phyloP scores from a whole-genome alignment of 1,140 invertebrate genomes.

The Brachionus koreanus region DNA sequence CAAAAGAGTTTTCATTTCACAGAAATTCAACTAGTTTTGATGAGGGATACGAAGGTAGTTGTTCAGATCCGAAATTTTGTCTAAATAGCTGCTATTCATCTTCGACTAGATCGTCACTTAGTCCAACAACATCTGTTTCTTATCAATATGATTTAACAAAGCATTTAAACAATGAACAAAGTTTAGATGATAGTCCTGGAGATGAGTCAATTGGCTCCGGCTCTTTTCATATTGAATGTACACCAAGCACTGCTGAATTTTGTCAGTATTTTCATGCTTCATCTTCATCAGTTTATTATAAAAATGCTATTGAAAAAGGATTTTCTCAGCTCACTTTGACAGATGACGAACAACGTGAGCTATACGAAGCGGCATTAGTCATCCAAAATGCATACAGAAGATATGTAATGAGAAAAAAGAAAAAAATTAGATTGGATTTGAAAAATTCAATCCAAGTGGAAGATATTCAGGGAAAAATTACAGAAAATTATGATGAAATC shows the following conservation, averaged over 20 bases:
- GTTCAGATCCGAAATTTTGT: neutral
- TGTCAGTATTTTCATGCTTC: constrained; percentile 39
- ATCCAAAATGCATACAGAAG: constrained; percentile 94
- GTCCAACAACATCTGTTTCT: constrained; percentile 21
- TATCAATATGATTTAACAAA: neutral
- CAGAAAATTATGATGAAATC: neutral
- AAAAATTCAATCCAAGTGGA: neutral
- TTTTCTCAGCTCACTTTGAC: constrained; percentile 45
- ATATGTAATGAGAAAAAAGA: constrained; percentile 80
- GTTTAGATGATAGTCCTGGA: constrained; percentile 46
- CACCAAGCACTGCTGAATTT: constrained; percentile 48
- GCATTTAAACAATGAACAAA: constrained; percentile 46
- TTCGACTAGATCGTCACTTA: constrained; percentile 35
- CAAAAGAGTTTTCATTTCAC: neutral
- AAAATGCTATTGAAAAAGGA: constrained; percentile 49
- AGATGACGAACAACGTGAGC: constrained; percentile 88
- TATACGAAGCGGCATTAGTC: constrained; percentile 92
- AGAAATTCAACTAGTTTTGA: constrained; percentile 16
- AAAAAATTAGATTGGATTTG: constrained; percentile 61
- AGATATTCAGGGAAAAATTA: neutral
- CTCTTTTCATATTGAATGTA: constrained; percentile 52
- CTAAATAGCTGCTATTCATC: constrained; percentile 48
- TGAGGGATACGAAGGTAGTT: neutral
- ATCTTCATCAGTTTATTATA: constrained; percentile 47
- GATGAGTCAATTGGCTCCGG: constrained; percentile 53